phyloP scores from a whole-genome alignment of 2,888 invertebrate genomes.

The Yponomeuta sedellus region DNA sequence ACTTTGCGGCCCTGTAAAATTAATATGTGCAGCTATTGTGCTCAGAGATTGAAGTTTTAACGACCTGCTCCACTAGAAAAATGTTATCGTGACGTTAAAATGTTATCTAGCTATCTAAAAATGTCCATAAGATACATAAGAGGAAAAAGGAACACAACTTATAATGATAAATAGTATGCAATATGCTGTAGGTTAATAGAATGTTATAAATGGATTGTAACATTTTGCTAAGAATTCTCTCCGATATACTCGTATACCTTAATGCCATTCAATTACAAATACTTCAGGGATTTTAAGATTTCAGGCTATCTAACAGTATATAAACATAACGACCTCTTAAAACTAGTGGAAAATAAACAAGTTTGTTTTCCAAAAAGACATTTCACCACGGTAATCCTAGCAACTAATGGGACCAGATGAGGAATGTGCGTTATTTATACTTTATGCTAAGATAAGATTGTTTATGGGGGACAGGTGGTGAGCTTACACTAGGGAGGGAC shows the following conservation, averaged over 20 bases:
- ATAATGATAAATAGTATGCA: no score
- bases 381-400: neutral
- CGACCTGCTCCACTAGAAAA: no score
- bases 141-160: no score
- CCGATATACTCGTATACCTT: neutral
- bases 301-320: neutral
- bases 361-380: neutral
- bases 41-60: no score
- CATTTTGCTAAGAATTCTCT: neutral
- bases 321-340: neutral
- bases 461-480: constrained; percentile 51
- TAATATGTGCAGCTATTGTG: no score
- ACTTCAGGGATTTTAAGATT: neutral
- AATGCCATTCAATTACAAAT: neutral
- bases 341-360: neutral
- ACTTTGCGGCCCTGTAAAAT: no score
- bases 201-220: no score
- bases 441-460: constrained; percentile 24
- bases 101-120: no score
- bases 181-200: no score
- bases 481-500: neutral
- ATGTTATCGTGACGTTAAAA: no score
- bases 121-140: no score
- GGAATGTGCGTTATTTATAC: constrained; percentile 6
- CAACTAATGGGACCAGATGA: constrained; percentile 14